Percentiles rank a stretch among this genome's conserved stretches.
Evolutionary conservation across 2,888 invertebrate genomes (phyloP).

Genomic region (Helicoverpa assulta): DNA sequence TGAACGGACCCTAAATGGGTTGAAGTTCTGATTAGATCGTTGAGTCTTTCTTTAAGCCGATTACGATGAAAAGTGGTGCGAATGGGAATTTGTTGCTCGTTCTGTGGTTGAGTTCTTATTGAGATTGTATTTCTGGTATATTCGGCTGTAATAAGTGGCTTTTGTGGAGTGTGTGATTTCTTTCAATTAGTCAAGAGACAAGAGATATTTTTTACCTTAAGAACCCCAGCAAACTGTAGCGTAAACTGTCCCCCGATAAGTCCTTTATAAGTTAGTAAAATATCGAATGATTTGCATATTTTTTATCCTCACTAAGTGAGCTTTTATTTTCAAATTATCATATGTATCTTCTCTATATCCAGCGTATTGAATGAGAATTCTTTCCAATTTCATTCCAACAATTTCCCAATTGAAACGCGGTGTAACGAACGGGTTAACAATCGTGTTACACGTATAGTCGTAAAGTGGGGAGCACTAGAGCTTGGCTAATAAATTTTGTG

Average conservation of each 20-base stretch:
- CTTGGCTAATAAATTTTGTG: constrained; percentile 57
- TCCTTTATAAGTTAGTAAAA: too few relatives aligned
- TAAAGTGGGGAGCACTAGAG: constrained; percentile 47
- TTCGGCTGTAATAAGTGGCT: constrained; percentile 3
- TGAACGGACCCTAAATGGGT: constrained; percentile 12
- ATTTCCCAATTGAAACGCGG: constrained; percentile 31
- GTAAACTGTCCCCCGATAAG: too few relatives aligned
- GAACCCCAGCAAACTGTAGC: too few relatives aligned
- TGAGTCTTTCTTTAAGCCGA: constrained; percentile 40
- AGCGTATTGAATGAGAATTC: constrained; percentile 28
- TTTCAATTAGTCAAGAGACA: not conserved
- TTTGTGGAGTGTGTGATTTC: not conserved
- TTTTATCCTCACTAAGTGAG: not conserved
- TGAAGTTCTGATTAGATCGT: constrained; percentile 52
- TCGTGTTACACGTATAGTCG: constrained; percentile 42
- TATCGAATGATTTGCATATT: too few relatives aligned
- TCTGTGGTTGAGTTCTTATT: constrained; percentile 18
- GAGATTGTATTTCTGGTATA: not conserved
- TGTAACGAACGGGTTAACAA: constrained; percentile 26
- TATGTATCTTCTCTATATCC: not conserved
- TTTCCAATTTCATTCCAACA: constrained; percentile 20
- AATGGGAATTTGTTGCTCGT: constrained; percentile 21
- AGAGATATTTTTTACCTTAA: not conserved
- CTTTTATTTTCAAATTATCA: not conserved
- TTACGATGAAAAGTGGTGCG: constrained; percentile 39